phyloP scores from a whole-genome alignment of 1,140 invertebrate species.

The Orchestia grillus region DNA sequence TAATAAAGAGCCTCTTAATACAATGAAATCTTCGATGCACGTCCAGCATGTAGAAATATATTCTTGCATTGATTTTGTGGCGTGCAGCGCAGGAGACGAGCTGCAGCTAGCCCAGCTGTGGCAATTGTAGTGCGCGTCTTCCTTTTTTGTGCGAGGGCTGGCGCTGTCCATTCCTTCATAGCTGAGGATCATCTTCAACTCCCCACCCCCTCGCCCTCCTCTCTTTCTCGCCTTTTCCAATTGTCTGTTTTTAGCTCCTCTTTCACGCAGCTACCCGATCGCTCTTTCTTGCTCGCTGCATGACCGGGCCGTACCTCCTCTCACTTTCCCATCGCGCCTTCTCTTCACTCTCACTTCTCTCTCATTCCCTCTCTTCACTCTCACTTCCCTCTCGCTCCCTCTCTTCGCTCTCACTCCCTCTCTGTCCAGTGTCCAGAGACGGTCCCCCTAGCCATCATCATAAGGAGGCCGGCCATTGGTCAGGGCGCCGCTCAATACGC shows the following conservation, averaged over 20 bases:
- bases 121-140: background rate
- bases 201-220: background rate
- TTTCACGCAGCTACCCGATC: background rate
- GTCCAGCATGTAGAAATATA: background rate
- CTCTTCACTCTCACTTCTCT: background rate
- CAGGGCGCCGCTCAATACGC: constrained; percentile 28
- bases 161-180: background rate
- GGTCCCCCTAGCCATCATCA: constrained; percentile 47
- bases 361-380: background rate
- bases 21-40: too few relatives aligned
- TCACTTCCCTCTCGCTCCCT: background rate
- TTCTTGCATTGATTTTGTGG: background rate
- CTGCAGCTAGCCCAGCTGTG: background rate
- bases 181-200: background rate
- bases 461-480: constrained; percentile 49
- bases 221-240: background rate
- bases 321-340: background rate
- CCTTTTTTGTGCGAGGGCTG: background rate
- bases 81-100: too few relatives aligned
- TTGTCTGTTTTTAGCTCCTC: background rate
- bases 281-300: background rate
- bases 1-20: too few relatives aligned
- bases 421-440: constrained; percentile 43
- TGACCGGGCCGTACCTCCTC: background rate
- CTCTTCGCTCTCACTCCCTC: constrained; percentile 45